These are phyloP conservation scores for Malthinus seriepunctatus DNA, from an alignment of 2,888 invertebrate genomes.

Conservation along the genomic window DNA sequence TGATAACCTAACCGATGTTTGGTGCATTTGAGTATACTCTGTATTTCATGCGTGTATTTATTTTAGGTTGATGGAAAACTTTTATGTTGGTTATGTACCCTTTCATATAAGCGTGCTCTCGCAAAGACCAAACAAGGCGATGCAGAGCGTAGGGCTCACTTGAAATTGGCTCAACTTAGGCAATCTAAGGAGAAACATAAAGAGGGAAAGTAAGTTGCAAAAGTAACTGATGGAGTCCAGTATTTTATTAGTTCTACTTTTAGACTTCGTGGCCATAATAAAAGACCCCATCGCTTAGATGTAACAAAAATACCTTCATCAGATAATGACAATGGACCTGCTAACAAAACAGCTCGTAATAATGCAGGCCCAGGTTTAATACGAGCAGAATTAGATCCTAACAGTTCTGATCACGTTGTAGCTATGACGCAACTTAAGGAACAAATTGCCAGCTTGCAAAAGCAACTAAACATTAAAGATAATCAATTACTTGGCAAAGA, in stretches of 20 bases:
- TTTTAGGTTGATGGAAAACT: conserved; percentile 91
- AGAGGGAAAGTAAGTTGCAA: conserved; percentile 58
- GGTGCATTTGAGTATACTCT: not conserved
- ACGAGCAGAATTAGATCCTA: conserved; percentile 71
- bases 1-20: conserved; percentile 1
- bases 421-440: conserved; percentile 94
- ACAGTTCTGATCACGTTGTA: conserved; percentile 90
- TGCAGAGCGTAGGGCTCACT: conserved; percentile 65
- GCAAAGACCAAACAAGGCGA: conserved; percentile 88
- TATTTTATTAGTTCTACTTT: not conserved
- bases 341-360: conserved; percentile 56
- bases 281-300: conserved; percentile 68
- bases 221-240: not conserved
- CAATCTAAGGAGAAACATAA: conserved; percentile 58
- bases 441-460: conserved; percentile 88
- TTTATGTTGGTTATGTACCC: conserved; percentile 93
- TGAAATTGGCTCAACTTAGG: conserved; percentile 57
- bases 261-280: conserved; percentile 71
- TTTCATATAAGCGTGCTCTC: conserved; percentile 88
- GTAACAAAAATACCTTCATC: conserved; percentile 61
- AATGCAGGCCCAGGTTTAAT: conserved; percentile 50
- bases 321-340: conserved; percentile 56
- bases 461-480: conserved; percentile 84
- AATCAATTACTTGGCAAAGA: conserved; percentile 86
- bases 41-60: conserved; percentile 14